Evolutionary conservation across 1,140 invertebrate species (phyloP), one percentile per base, ranked within the genome.

Genomic region (Delia radicum): DNA sequence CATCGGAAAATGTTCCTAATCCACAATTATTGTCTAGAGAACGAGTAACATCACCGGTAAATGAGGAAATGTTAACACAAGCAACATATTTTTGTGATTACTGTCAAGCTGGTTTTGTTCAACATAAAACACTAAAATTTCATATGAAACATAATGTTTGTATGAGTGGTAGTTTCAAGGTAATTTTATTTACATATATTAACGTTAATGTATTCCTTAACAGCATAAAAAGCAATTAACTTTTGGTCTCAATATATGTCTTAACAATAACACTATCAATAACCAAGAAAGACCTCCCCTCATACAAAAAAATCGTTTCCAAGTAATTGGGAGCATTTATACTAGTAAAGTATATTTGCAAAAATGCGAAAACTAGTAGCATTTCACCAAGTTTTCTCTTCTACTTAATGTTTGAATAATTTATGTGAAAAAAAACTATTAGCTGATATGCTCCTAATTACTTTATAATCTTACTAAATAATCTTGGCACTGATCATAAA

Each of bases 71-170:
- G 10, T 55, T 61, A 12, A n/a, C 55, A n/a, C 46, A 65, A 24
- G 55, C 65, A 15, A 46, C 15, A 7, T 29, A 73, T 80, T 81
- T 81, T 42, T 84, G 83, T 48, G 81, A 84, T 74, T 79, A 81
- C 28, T 84, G 83, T 29, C 79, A 80, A 77, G 82, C 83, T 7
- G 83, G 83, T n/a, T 84, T 84, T 75, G 84, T 81, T 0, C 24
- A 81, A 12, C 79, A 81, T 61, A 74, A 73, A 29, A 80, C 84
- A 21, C 79, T 85, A 3, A 79, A 81, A 2, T 67, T 48, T 42
- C 78, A 79, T 37, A 74, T 62, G n/a, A 79, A 77, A 33, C 26
- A 73, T 31, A 73, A 79, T 37, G 37, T 72, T n/a, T 86, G 84
- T 76, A 85, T 79, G 2, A 83, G 80, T 76, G 79, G 78, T 37